Base-by-base conservation (phyloP, 1,140 invertebrate genomes). In the Lysiphlebus fabarum region DNA sequence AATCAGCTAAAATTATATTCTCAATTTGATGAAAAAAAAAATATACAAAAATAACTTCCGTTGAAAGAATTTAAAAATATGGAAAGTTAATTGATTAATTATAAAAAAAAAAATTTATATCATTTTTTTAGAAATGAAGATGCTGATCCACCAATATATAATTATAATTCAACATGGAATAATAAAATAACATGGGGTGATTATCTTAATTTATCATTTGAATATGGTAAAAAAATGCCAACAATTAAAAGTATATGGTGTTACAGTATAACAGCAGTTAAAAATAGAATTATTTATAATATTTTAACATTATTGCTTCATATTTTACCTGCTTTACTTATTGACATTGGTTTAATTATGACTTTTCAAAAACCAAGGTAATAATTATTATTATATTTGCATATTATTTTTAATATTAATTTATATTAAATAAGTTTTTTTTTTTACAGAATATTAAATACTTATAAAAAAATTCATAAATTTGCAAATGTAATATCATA, bases 381-480 rank as follows among this genome's bases (percentile, higher is more conserved):
- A 70, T 70, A 72, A 53, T 47, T 6, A 10, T 2, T 6, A 53
- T 2, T 47, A 26, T 51, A 41, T 33, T 47, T 42, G 6, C n/a
- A n/a, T n/a, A 56, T 6, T 38, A 49, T 44, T 53, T 53, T 9
- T 26, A 33, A 53, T 14, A 42, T 54, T 37, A 53, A 7, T 33
- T 9, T 36, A 50, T 37, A 8, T 43, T 17, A 7, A 45, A 54
- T 47, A 45, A 58, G 14, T 56, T 44, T 54, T 38, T n/a, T 56
- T 43, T 53, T 12, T 57, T 59, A 59, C 62, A 86, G 84, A 62
- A 71, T 85, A 66, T 68, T 84, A 6, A 80, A 82, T 56, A 76
- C 86, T 14, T 85, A 87, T 62, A 81, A 80, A 17, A 83, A 82
- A 68, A 78, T 87, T 33, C 77, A 82, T 57, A 83, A 83, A 67